These are phyloP conservation scores for Mobula birostris DNA, from an alignment of 2,113 vertebrate species.

Conservation along the genomic window DNA sequence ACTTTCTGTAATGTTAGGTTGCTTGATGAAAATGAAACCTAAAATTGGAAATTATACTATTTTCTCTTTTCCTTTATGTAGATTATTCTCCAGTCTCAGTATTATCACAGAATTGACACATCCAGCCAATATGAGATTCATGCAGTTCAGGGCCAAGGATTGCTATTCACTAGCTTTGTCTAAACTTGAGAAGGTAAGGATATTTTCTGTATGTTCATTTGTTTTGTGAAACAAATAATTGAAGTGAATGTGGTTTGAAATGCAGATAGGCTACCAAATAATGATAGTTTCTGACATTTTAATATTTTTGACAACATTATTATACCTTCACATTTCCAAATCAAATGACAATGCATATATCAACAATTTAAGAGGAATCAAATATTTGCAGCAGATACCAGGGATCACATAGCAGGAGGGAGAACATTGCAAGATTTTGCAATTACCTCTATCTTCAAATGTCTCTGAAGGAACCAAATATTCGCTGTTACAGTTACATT, in stretches of 20 bases:
- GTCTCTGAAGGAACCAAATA: background rate
- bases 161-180: conserved; percentile 93
- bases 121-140: conserved; percentile 95
- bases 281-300: background rate
- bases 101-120: conserved; percentile 96
- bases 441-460: background rate
- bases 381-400: background rate
- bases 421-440: too few species aligned
- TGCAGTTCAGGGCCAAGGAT: conserved; percentile 97
- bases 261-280: background rate
- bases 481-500: too few species aligned
- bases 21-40: background rate
- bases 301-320: background rate
- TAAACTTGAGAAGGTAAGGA: conserved; percentile 87
- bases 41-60: background rate
- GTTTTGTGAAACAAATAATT: background rate
- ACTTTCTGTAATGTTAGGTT: background rate
- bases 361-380: background rate
- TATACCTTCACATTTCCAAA: background rate
- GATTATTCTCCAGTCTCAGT: conserved; percentile 91
- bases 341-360: background rate
- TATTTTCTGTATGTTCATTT: background rate
- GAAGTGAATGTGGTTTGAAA: background rate
- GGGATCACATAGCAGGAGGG: too few species aligned
- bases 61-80: conserved; percentile 47